A percentile compares a stretch with the other conserved stretches of the same genome.
phyloP scores from a whole-genome alignment of 2,113 vertebrate species.

The Urocitellus parryii region DNA sequence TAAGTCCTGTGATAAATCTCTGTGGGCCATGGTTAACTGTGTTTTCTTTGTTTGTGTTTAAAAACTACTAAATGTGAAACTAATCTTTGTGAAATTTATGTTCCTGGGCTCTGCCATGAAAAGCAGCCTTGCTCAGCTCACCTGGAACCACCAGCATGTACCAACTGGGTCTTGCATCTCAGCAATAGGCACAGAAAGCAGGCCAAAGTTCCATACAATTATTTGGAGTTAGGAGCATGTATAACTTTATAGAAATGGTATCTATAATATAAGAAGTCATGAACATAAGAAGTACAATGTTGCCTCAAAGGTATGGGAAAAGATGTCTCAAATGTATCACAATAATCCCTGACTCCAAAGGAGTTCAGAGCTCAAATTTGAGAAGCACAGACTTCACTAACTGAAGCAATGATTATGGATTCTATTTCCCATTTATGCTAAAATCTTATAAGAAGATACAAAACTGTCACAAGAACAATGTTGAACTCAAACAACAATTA shows the following conservation, averaged over 20 bases:
- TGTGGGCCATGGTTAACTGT: not conserved
- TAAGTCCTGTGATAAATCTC: not conserved
- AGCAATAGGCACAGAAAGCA: not conserved
- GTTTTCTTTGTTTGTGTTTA: not conserved
- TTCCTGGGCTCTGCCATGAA: not conserved
- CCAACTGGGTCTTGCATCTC: not conserved
- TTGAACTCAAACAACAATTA: constrained; percentile 30
- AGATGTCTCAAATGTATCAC: not conserved
- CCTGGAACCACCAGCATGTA: accelerated
- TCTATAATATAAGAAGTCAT: not conserved
- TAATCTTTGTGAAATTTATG: not conserved
- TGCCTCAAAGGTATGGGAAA: not conserved
- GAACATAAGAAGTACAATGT: not conserved
- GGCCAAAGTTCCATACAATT: not conserved
- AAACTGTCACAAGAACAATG: constrained; percentile 41
- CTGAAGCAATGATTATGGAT: constrained; percentile 47
- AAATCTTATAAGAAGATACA: constrained; percentile 45
- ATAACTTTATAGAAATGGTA: not conserved
- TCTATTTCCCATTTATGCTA: constrained; percentile 54
- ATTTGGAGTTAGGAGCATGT: not conserved
- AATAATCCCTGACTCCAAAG: not conserved
- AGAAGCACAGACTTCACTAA: constrained; percentile 9
- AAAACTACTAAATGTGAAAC: not conserved
- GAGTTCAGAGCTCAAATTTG: not conserved
- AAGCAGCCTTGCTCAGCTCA: not conserved